Evolutionary conservation across 2,888 invertebrate genomes (phyloP), one percentile per base, ranked within the genome.

Genomic region (Idaea aversata): DNA sequence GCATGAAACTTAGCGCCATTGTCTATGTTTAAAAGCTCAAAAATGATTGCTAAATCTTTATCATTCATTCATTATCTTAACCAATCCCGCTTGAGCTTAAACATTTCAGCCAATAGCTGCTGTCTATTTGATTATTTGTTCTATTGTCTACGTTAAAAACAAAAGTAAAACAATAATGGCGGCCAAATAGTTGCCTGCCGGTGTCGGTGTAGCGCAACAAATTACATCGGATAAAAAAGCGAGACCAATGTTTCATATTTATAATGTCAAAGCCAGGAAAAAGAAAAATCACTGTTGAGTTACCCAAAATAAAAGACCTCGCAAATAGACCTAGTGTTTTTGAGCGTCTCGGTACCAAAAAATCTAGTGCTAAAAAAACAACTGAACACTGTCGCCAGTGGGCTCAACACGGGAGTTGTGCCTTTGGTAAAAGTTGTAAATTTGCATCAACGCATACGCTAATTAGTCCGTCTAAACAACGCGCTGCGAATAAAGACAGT

Each of bases 291-390:
- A 95, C 96, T 86, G 95, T 95, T 87, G 96, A 95, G 90, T 93
- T 95, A 89, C 94, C 95, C 84, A 95, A 95, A 94, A 93, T 93
- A 85, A 95, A 95, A 93, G 94, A 94, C 84, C 88, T 94, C 78
- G 86, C 94, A 85, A 90, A 90, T 82, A 94, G 96, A 88, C 96
- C 96, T 75, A 97, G 96, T 93, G 97, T 97, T 76, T 97, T 97
- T 91, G 97, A 97, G 90, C 94, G 97, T 78, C 94, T 97, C 81
- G 97, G 97, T 76, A 96, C 96, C 61, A 96, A 96, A 90, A 95
- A 96, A 82, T 92, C 94, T 38, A 88, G 87, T 81, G 84, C 85
- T 74, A 93, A 93, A 85, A 93, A 93, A 93, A 89, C 94, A 91
- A 88, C 94, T 86, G 95, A 95, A 87, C 95, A 94, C 88, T 96